These are phyloP conservation scores for Pseudopodoces humilis DNA, from an alignment of 2,113 vertebrate genomes.

Conservation along the genomic window DNA sequence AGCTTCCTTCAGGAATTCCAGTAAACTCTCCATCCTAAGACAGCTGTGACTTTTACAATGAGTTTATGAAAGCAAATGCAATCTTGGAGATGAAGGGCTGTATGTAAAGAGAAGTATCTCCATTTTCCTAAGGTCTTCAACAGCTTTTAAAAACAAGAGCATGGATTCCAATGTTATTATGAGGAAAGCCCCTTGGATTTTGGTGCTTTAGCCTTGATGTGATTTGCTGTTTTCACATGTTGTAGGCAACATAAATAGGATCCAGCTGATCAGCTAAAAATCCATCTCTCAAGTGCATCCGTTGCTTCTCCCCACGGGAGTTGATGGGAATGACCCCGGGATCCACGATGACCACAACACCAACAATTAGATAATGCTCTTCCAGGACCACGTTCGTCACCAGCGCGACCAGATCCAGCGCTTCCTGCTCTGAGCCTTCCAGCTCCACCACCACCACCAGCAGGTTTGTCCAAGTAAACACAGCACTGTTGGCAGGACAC, in stretches of 20 bases:
- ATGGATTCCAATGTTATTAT: neutral
- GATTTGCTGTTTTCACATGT: conserved; percentile 80
- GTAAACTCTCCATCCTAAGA: conserved; percentile 13
- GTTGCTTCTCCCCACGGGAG: conserved; percentile 94
- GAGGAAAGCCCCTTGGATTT: neutral
- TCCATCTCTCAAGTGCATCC: conserved; percentile 95
- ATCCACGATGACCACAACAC: conserved; percentile 94
- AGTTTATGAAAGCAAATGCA: neutral
- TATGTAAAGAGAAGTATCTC: neutral
- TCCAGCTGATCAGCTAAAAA: conserved; percentile 96
- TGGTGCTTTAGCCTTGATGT: conserved; percentile 34
- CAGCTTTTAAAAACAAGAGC: neutral
- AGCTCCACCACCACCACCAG: conserved; percentile 95
- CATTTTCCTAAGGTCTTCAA: neutral
- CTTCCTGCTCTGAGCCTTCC: conserved; percentile 93
- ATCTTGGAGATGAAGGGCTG: neutral
- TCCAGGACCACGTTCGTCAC: conserved; percentile 94
- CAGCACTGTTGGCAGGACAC: conserved; percentile 77
- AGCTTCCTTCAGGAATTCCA: conserved; percentile 25
- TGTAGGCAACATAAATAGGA: conserved; percentile 97
- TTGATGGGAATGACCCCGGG: conserved; percentile 95
- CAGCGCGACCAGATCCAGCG: conserved; percentile 90
- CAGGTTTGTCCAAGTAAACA: conserved; percentile 97
- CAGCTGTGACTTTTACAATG: neutral
- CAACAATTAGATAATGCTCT: conserved; percentile 94